phyloP scores from a whole-genome alignment of 1,140 invertebrate genomes.

The Drosophila busckii region DNA sequence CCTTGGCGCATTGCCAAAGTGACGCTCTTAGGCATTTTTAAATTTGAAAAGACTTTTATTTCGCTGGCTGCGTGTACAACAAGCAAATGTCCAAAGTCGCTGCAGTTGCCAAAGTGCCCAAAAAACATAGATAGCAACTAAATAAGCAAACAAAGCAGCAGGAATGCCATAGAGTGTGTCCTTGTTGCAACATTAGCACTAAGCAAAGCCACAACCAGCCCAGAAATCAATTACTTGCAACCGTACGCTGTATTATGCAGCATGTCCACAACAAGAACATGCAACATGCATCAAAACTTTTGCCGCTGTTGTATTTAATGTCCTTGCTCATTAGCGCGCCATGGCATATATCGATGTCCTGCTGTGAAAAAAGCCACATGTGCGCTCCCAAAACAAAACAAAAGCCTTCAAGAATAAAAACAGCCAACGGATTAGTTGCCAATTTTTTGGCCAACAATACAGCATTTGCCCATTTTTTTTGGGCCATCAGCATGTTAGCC shows the following conservation, averaged over 20 bases:
- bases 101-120: slow-evolving; percentile 2
- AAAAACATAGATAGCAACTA: neutral
- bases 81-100: slow-evolving; percentile 7
- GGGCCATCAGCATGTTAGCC: too few relatives aligned
- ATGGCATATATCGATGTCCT: slow-evolving; percentile 32
- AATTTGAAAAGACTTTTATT: slow-evolving; percentile 61
- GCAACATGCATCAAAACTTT: slow-evolving; percentile 46
- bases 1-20: slow-evolving; percentile 64
- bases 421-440: too few relatives aligned
- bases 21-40: slow-evolving; percentile 73
- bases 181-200: slow-evolving; percentile 47
- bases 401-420: slow-evolving; percentile 1
- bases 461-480: too few relatives aligned
- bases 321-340: slow-evolving; percentile 57
- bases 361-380: slow-evolving; percentile 28
- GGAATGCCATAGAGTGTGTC: slow-evolving; percentile 17
- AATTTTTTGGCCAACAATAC: too few relatives aligned
- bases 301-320: slow-evolving; percentile 58
- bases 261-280: slow-evolving; percentile 11
- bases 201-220: slow-evolving; percentile 35
- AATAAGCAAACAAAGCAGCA: neutral
- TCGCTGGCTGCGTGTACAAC: slow-evolving; percentile 28
- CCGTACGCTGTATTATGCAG: slow-evolving; percentile 4
- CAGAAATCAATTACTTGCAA: slow-evolving; percentile 66
- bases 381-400: slow-evolving; percentile 5